These are phyloP conservation scores for Paradoxurus hermaphroditus DNA, from an alignment of 2,113 vertebrate species.

Conservation along the genomic window DNA sequence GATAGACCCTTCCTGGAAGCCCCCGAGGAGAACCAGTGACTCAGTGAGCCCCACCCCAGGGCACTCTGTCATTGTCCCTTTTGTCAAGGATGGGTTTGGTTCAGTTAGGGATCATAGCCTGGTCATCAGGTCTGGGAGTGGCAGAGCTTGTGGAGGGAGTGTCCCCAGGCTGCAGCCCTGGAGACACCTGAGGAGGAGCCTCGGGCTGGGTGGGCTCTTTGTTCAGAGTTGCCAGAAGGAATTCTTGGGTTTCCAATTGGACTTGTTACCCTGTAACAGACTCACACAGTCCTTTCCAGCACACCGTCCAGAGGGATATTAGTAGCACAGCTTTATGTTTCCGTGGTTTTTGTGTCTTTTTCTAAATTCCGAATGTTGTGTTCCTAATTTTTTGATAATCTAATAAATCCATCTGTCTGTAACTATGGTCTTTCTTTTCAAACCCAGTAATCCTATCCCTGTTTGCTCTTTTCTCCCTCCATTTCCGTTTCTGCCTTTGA, in stretches of 20 bases:
- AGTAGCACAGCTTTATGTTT: background rate
- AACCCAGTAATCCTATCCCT: conserved; percentile 73
- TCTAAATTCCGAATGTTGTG: background rate
- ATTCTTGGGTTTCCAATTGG: background rate
- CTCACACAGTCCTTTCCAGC: background rate
- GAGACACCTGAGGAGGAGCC: background rate
- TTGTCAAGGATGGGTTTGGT: background rate
- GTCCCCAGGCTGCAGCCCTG: background rate
- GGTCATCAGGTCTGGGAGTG: background rate
- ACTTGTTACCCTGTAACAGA: background rate
- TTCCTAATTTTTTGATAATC: conserved; percentile 16
- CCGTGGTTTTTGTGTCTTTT: background rate
- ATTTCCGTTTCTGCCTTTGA: conserved; percentile 81
- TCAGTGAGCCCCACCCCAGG: background rate
- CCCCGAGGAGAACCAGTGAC: fast-evolving
- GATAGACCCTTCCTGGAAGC: background rate
- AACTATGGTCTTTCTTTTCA: conserved; percentile 62
- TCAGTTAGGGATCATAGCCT: background rate
- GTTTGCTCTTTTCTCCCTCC: conserved; percentile 77
- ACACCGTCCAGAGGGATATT: background rate
- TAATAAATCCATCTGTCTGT: conserved; percentile 50
- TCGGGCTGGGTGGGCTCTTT: fast-evolving
- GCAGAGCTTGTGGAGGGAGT: fast-evolving
- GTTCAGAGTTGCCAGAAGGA: background rate
- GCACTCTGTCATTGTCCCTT: background rate